A percentile compares a stretch with the other conserved stretches of the same genome.
phyloP scores from a whole-genome alignment of 2,888 invertebrate species.

The Adelphocoris suturalis region DNA sequence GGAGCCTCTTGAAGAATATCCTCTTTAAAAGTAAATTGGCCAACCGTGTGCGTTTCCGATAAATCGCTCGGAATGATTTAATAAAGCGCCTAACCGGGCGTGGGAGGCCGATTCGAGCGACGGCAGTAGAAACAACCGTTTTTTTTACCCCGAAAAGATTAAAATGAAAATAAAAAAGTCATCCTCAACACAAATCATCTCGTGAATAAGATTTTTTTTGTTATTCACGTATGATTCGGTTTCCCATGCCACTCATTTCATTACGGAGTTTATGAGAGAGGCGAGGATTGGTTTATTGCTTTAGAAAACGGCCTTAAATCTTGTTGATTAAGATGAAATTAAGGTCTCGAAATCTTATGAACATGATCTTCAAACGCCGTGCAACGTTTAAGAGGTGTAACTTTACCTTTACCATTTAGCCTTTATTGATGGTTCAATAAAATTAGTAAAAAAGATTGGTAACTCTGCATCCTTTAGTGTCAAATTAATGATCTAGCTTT shows the following conservation, averaged over 20 bases:
- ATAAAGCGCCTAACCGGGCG: constrained; percentile 60
- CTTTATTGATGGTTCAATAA: too few relatives aligned
- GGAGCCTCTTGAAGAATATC: not conserved
- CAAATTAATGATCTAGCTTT: too few relatives aligned
- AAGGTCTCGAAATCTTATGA: not conserved
- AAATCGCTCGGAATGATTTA: constrained; percentile 65
- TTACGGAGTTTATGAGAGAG: not conserved
- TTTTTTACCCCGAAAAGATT: not conserved
- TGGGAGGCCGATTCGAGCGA: constrained; percentile 47
- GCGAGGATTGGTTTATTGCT: not conserved
- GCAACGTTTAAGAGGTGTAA: too few relatives aligned
- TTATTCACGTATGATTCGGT: constrained; percentile 13
- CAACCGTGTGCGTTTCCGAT: constrained; percentile 59
- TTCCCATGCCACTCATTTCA: constrained; percentile 10
- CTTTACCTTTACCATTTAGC: too few relatives aligned
- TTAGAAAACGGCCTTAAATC: constrained; percentile 1
- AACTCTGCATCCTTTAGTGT: too few relatives aligned
- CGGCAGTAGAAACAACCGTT: constrained; percentile 17
- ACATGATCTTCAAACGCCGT: not conserved
- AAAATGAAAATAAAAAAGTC: not conserved
- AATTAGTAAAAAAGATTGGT: too few relatives aligned
- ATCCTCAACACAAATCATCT: not conserved
- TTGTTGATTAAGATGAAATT: not conserved
- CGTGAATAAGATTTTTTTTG: not conserved
- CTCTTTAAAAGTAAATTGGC: constrained; percentile 57